Percentiles rank a stretch among this genome's conserved stretches.
phyloP scores from a whole-genome alignment of 2,113 vertebrate genomes.

The Trinectes maculatus region DNA sequence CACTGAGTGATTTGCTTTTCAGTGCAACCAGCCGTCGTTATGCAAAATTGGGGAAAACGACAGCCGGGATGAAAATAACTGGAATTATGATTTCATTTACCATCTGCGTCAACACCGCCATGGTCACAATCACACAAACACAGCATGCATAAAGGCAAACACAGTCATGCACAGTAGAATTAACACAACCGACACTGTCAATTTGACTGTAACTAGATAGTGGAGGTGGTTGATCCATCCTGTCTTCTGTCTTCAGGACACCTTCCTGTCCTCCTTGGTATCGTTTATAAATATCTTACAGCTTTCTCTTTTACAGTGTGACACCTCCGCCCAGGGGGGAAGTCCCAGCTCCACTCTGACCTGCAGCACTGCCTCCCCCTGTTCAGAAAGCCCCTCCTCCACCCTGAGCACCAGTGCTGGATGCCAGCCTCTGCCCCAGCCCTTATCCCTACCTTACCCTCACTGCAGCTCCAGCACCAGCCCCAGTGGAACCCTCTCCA shows the following conservation, averaged over 20 bases:
- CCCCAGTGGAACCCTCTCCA: conserved; percentile 90
- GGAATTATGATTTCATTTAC: conserved; percentile 57
- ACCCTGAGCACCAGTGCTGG: conserved; percentile 68
- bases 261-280: not conserved
- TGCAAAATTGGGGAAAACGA: conserved; percentile 47
- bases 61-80: conserved; percentile 58
- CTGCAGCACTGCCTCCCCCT: conserved; percentile 85
- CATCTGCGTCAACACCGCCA: conserved; percentile 46
- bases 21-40: conserved; percentile 34
- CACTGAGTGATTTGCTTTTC: conserved; percentile 37
- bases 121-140: conserved; percentile 27
- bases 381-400: conserved; percentile 78
- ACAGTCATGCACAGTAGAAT: conserved; percentile 30
- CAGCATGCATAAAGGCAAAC: conserved; percentile 40
- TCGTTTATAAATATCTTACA: not conserved
- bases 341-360: conserved; percentile 97
- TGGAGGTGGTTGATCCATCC: not conserved
- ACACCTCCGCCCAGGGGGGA: conserved; percentile 85
- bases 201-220: conserved; percentile 15
- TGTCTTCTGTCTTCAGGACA: not conserved
- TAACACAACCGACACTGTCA: conserved; percentile 31
- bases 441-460: conserved; percentile 50
- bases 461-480: conserved; percentile 73
- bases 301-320: conserved; percentile 78
- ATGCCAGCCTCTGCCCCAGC: conserved; percentile 41